These are phyloP conservation scores for Hanleya hanleyi DNA, from an alignment of 2,888 invertebrate genomes.

Conservation along the genomic window DNA sequence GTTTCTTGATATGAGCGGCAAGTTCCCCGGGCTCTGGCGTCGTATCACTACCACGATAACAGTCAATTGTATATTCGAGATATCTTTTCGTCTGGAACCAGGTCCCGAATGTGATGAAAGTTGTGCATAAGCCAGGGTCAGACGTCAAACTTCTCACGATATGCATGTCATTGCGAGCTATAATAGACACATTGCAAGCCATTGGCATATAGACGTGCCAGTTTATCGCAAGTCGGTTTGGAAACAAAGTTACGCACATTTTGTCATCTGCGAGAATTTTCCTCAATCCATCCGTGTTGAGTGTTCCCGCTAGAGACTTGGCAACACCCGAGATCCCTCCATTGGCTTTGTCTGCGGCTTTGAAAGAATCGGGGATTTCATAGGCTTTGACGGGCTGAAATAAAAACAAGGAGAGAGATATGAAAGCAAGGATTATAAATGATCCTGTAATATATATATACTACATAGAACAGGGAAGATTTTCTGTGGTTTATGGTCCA, in stretches of 20 bases:
- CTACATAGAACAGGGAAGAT: too few species aligned
- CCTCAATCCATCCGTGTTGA: not conserved
- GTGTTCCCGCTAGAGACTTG: not conserved
- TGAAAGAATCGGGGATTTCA: not conserved
- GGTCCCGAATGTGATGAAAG: not conserved
- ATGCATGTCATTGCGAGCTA: not conserved
- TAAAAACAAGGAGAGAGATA: not conserved
- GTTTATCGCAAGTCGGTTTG: not conserved
- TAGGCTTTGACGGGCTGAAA: not conserved
- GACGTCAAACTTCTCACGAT: not conserved
- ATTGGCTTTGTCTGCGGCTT: too few species aligned
- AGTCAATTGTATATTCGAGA: not conserved
- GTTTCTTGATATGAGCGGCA: too few species aligned
- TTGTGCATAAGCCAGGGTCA: not conserved
- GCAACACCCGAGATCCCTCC: not conserved
- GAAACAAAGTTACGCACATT: not conserved
- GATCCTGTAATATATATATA: too few species aligned
- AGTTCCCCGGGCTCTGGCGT: too few species aligned
- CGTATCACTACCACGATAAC: too few species aligned
- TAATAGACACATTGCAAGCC: not conserved
- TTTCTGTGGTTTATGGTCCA: too few species aligned
- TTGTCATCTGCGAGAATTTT: not conserved
- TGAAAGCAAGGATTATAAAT: too few species aligned
- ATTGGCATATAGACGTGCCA: not conserved
- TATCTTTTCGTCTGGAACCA: not conserved